A percentile compares a stretch with the other conserved stretches of the same genome.
Evolutionary conservation across 2,113 vertebrate genomes (phyloP).

Genomic region (Solenodon paradoxus): DNA sequence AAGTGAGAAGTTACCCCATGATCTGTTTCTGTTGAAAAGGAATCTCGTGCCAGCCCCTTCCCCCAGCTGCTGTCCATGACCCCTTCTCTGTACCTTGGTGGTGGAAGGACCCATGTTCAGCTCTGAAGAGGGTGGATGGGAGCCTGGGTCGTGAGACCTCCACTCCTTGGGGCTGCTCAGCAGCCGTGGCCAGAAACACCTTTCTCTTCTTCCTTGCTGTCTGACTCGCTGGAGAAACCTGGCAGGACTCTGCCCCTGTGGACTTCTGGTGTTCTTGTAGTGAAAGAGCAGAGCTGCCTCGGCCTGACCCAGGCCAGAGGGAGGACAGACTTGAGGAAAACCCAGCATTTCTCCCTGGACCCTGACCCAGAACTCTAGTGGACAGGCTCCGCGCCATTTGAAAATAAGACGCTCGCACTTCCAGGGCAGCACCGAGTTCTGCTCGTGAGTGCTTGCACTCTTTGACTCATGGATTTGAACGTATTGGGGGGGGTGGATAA

Average conservation of each 20-base stretch:
- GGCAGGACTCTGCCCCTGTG: background rate
- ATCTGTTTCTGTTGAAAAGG: background rate
- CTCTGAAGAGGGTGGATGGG: background rate
- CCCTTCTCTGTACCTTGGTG: background rate
- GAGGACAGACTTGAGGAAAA: background rate
- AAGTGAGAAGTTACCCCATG: background rate
- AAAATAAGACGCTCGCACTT: background rate
- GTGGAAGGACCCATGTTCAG: background rate
- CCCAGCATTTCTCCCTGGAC: no score
- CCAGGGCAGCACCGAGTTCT: background rate
- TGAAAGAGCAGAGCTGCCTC: background rate
- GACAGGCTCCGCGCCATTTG: background rate
- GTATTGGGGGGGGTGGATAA: background rate
- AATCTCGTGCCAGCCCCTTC: background rate
- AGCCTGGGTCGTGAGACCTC: background rate
- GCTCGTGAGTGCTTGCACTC: no score
- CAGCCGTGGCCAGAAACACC: background rate
- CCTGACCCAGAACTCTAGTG: background rate
- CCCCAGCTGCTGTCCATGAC: fast-evolving
- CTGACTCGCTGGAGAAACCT: background rate
- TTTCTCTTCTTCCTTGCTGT: background rate
- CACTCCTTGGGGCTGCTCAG: background rate
- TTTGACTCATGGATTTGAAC: background rate
- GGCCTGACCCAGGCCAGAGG: background rate
- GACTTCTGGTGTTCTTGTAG: background rate